Percentiles rank a stretch among this genome's conserved stretches.
These are phyloP conservation scores for Amphimallon solstitiale DNA, from an alignment of 2,888 invertebrate genomes.

Conservation along the genomic window DNA sequence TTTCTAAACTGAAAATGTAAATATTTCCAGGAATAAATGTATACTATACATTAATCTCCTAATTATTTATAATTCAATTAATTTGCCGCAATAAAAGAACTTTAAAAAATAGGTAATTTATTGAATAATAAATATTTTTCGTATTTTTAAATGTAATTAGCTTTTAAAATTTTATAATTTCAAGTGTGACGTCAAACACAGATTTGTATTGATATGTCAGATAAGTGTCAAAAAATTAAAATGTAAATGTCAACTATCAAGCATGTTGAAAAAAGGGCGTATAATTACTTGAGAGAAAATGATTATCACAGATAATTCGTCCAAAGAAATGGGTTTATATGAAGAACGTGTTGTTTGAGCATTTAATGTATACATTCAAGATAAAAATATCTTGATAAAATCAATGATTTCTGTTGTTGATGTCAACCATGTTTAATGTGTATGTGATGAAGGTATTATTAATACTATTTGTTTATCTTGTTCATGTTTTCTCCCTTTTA, in stretches of 20 bases:
- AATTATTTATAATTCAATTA: too few relatives aligned
- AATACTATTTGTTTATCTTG: constrained; percentile 22
- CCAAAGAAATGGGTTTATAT: constrained; percentile 1
- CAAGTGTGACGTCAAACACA: too few relatives aligned
- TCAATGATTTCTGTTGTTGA: constrained; percentile 33
- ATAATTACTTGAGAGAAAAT: constrained; percentile 13
- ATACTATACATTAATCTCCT: too few relatives aligned
- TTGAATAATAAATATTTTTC: too few relatives aligned
- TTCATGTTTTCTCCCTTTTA: constrained; percentile 1
- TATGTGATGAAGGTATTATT: constrained; percentile 11
- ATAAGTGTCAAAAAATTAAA: constrained; percentile 17
- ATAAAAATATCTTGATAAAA: constrained; percentile 32
- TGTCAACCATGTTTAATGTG: constrained; percentile 37
- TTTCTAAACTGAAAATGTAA: too few relatives aligned
- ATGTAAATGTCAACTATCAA: constrained; percentile 22
- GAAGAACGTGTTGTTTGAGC: constrained; percentile 6
- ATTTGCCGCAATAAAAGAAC: too few relatives aligned
- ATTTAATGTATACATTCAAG: background rate
- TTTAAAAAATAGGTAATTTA: too few relatives aligned
- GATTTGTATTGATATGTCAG: constrained; percentile 18
- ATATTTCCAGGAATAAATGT: too few relatives aligned
- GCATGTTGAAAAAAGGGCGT: constrained; percentile 24
- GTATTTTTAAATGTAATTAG: too few relatives aligned
- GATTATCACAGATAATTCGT: background rate
- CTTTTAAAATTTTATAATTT: too few relatives aligned